A percentile compares a stretch with the other conserved stretches of the same genome.
phyloP scores from a whole-genome alignment of 2,797 vertebrate species.

The Cheracebus regulus region DNA sequence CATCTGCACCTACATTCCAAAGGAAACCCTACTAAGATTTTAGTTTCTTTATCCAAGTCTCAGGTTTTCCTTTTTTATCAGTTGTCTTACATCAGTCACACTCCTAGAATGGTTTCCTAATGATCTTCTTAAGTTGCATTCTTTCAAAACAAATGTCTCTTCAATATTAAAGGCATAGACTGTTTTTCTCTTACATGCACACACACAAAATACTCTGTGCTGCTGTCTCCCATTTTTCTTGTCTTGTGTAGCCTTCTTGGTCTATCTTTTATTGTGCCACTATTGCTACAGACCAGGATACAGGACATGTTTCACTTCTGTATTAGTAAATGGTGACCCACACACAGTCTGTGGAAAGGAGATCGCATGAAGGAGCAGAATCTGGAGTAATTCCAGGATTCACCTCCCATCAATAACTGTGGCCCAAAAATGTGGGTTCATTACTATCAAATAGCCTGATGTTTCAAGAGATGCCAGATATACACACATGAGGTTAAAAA shows the following conservation, averaged over 20 bases:
- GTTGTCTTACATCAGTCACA: neutral
- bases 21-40: neutral
- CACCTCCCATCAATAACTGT: neutral
- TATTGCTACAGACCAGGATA: neutral
- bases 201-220: neutral
- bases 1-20: neutral
- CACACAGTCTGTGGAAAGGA: neutral
- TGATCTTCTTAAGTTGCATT: neutral
- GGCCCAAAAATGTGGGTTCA: neutral
- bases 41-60: neutral
- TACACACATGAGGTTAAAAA: neutral
- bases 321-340: neutral
- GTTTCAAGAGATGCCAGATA: neutral
- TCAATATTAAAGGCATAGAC: neutral
- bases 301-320: neutral
- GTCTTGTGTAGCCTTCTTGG: neutral
- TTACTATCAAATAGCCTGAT: neutral
- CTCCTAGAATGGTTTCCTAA: neutral
- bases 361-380: neutral
- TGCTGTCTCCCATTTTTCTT: neutral
- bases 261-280: neutral
- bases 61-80: neutral
- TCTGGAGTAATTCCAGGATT: neutral
- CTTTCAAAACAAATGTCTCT: conserved; percentile 3
- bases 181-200: neutral